These are phyloP conservation scores for Cheirogaleus medius DNA, from an alignment of 2,113 vertebrate species.

Conservation along the genomic window DNA sequence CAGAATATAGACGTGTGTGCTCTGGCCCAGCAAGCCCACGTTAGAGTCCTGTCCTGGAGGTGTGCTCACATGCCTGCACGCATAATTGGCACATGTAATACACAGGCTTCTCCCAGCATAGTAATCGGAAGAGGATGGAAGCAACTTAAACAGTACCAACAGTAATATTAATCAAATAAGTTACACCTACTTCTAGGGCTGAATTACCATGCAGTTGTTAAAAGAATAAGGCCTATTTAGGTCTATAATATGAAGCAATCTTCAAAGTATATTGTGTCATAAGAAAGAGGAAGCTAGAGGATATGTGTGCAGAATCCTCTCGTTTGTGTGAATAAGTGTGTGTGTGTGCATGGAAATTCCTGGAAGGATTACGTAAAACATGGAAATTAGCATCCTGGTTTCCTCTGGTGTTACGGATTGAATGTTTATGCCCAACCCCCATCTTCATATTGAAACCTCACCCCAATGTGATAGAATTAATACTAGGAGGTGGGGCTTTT, in stretches of 20 bases:
- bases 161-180: not conserved
- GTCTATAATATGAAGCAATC: not conserved
- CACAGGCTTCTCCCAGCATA: not conserved
- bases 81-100: no score
- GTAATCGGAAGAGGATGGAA: not conserved
- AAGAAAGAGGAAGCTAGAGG: not conserved
- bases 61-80: not conserved
- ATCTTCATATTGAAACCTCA: not conserved
- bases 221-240: not conserved
- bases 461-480: not conserved
- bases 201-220: not conserved
- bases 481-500: not conserved
- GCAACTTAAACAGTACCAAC: not conserved
- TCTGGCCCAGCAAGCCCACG: not conserved
- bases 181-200: not conserved
- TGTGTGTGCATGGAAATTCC: not conserved
- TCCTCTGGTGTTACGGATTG: not conserved
- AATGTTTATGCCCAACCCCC: not conserved
- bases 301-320: not conserved
- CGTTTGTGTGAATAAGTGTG: not conserved
- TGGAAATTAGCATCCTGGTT: not conserved
- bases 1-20: not conserved
- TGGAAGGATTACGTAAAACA: not conserved
- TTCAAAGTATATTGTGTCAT: not conserved
- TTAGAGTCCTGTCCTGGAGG: not conserved